Percentiles rank a stretch among this genome's conserved stretches.
Evolutionary conservation across 2,113 vertebrate genomes (phyloP).

Genomic region (Elephas maximus): DNA sequence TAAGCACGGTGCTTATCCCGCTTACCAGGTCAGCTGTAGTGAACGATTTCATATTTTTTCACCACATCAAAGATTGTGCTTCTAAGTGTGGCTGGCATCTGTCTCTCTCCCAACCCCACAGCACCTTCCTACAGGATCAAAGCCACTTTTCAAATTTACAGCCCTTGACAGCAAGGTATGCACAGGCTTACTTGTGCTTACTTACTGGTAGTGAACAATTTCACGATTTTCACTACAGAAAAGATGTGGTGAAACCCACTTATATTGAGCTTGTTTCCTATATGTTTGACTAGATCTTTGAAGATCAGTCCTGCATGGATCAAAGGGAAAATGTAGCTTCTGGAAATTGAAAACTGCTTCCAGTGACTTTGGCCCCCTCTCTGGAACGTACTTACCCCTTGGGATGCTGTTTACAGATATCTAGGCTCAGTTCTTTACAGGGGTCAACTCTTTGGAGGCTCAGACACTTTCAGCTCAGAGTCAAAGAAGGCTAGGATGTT

Average conservation of each 20-base stretch:
- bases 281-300: slow-evolving; percentile 1
- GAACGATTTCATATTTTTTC: too few species aligned
- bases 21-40: too few species aligned
- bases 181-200: too few species aligned
- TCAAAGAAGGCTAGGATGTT: background rate
- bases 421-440: background rate
- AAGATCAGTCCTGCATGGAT: background rate
- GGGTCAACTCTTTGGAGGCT: background rate
- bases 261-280: background rate
- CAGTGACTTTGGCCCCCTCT: background rate
- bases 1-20: too few species aligned
- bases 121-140: too few species aligned
- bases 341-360: background rate
- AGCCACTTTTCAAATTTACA: too few species aligned
- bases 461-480: background rate
- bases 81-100: too few species aligned
- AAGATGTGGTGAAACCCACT: background rate
- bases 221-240: too few species aligned
- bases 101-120: too few species aligned
- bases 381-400: slow-evolving; percentile 38
- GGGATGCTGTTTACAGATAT: background rate
- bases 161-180: too few species aligned
- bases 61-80: too few species aligned
- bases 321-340: background rate
- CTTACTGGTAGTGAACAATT: too few species aligned